These are phyloP conservation scores for Danio tinwini DNA, from an alignment of 2,797 vertebrate genomes.

Conservation along the genomic window DNA sequence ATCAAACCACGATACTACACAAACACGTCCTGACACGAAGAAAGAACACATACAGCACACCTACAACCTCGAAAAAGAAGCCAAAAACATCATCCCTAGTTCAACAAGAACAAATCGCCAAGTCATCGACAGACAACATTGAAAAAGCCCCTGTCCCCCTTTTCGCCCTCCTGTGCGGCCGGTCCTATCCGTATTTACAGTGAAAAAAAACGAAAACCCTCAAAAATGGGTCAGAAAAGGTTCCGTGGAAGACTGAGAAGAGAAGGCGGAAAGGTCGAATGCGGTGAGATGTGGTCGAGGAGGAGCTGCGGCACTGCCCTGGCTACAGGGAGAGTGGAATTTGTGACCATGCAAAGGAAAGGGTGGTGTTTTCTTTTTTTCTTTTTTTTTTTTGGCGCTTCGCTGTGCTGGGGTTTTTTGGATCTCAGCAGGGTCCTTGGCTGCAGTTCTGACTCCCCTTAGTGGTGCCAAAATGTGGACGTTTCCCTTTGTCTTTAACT, in stretches of 20 bases:
- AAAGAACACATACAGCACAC: slow-evolving; percentile 56
- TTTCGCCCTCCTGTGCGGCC: slow-evolving; percentile 71
- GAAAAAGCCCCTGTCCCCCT: slow-evolving; percentile 67
- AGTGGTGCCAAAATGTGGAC: slow-evolving; percentile 86
- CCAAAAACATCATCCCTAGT: slow-evolving; percentile 63
- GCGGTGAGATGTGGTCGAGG: slow-evolving; percentile 81
- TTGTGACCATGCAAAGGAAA: slow-evolving; percentile 86
- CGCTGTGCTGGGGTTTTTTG: slow-evolving; percentile 83
- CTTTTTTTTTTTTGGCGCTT: slow-evolving; percentile 77
- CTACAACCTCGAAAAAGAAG: slow-evolving; percentile 67
- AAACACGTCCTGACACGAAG: slow-evolving; percentile 73
- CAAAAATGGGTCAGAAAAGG: slow-evolving; percentile 74
- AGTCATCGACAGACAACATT: slow-evolving; percentile 66
- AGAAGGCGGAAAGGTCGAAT: slow-evolving; percentile 79
- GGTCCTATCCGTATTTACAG: slow-evolving; percentile 76
- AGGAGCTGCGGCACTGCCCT: slow-evolving; percentile 81
- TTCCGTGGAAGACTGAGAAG: slow-evolving; percentile 79
- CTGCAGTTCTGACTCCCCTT: slow-evolving; percentile 85
- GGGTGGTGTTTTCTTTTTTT: slow-evolving; percentile 76
- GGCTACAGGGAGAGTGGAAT: slow-evolving; percentile 84
- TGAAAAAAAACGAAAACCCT: slow-evolving; percentile 71
- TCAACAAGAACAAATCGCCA: slow-evolving; percentile 62
- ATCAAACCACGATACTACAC: slow-evolving; percentile 66
- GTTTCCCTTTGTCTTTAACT: slow-evolving; percentile 81
- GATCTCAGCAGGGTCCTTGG: slow-evolving; percentile 90